Conservation (phyloP, 2,797 vertebrate genomes). For the Sparidentex hasta region DNA sequence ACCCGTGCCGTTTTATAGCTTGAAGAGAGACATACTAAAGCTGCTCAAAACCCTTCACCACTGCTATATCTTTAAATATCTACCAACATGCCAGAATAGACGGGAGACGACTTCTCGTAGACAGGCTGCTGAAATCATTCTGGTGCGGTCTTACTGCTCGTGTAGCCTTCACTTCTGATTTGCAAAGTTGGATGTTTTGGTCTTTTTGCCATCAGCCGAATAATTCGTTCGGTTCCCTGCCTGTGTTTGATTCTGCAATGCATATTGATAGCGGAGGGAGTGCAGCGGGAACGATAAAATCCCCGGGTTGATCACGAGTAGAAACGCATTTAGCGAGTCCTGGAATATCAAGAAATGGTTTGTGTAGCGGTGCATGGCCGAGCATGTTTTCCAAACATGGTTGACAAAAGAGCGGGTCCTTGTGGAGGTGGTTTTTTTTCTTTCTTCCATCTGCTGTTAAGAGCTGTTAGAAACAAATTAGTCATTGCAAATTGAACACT, state of each 20-base stretch:
- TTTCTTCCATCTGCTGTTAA: conserved; percentile 27
- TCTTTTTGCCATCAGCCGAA: conserved; percentile 31
- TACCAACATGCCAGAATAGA: conserved; percentile 15
- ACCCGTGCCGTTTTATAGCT: conserved; percentile 32
- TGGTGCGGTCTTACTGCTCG: conserved; percentile 17
- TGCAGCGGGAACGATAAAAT: conserved; percentile 33
- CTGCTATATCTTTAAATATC: conserved; percentile 21
- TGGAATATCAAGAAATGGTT: conserved; percentile 48
- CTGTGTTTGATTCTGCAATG: conserved; percentile 48
- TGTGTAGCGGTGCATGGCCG: conserved; percentile 38
- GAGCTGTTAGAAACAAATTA: conserved; percentile 50
- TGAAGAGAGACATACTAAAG: conserved; percentile 22
- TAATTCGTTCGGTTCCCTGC: conserved; percentile 53
- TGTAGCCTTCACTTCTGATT: conserved; percentile 15
- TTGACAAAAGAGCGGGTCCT: conserved; percentile 34
- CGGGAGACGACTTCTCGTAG: background rate
- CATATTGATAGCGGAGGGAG: conserved; percentile 57
- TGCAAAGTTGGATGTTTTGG: conserved; percentile 6
- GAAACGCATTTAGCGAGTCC: conserved; percentile 29
- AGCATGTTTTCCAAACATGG: conserved; percentile 38
- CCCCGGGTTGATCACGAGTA: conserved; percentile 10
- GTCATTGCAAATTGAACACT: conserved; percentile 26
- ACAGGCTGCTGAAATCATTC: conserved; percentile 26
- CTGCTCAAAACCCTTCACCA: background rate
- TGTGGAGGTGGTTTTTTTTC: conserved; percentile 24